Percentiles rank a stretch among this genome's conserved stretches.
Conservation (phyloP, 2,113 vertebrate genomes). For the Tragelaphus scriptus region DNA sequence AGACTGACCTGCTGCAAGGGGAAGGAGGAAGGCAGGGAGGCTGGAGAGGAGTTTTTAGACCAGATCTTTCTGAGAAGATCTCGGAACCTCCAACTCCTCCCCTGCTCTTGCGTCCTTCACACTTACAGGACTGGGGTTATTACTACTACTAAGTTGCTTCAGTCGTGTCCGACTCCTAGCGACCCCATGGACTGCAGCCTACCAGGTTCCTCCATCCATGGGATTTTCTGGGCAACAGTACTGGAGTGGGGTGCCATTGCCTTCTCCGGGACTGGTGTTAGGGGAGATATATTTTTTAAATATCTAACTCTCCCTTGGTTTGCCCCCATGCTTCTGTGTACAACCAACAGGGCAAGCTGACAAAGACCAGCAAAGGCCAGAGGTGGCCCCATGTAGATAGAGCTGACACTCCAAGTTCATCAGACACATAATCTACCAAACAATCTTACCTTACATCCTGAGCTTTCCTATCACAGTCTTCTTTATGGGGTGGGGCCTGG, state of each 20-base stretch:
- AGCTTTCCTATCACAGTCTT: not conserved
- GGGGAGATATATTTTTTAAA: not conserved
- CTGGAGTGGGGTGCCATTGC: too few species aligned
- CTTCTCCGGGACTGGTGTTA: not conserved
- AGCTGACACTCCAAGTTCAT: not conserved
- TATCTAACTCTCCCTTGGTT: not conserved
- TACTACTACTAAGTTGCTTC: too few species aligned
- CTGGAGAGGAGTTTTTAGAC: not conserved
- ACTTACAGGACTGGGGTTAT: not conserved
- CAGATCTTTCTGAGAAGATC: not conserved
- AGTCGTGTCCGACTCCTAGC: too few species aligned
- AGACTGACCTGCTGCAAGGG: not conserved
- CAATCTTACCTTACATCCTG: not conserved
- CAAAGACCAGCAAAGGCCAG: not conserved
- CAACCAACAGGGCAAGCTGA: not conserved
- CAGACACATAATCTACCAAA: not conserved
- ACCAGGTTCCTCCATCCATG: too few species aligned
- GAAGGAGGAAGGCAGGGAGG: not conserved
- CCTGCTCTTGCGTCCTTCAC: not conserved
- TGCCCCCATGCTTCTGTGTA: not conserved
- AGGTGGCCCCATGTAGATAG: not conserved
- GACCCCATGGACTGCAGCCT: too few species aligned
- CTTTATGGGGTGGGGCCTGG: not conserved
- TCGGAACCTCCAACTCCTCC: not conserved
- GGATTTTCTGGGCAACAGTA: too few species aligned